Evolutionary conservation across 2,888 invertebrate species (phyloP).

Genomic region (Xestoiulus laeticollis): DNA sequence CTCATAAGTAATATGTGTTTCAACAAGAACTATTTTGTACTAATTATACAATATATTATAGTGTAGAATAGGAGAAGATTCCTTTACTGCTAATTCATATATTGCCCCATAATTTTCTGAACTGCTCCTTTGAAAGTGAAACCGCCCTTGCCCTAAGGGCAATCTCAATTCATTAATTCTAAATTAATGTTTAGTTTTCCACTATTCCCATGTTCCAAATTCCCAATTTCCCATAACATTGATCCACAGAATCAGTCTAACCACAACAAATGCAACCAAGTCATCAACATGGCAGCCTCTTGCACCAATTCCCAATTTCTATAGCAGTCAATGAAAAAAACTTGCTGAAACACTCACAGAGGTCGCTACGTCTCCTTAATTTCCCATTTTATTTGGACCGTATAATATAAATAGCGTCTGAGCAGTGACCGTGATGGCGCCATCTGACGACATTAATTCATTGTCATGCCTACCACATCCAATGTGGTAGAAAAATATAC

Average conservation of each 20-base stretch:
- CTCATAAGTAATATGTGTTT: too few relatives aligned
- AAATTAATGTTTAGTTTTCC: not conserved
- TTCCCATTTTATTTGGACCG: not conserved
- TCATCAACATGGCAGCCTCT: not conserved
- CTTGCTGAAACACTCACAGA: not conserved
- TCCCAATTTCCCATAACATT: not conserved
- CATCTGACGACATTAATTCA: not conserved
- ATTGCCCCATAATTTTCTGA: not conserved
- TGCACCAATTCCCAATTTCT: not conserved
- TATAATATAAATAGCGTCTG: not conserved
- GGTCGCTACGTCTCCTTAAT: not conserved
- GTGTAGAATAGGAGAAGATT: not conserved
- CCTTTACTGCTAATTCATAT: not conserved
- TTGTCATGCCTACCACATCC: not conserved
- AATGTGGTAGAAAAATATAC: not conserved
- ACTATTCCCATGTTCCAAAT: not conserved
- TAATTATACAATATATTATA: too few relatives aligned
- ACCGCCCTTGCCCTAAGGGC: not conserved
- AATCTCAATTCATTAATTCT: not conserved
- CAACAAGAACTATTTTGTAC: too few relatives aligned
- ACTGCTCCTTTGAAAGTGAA: not conserved
- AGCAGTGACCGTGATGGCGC: not conserved
- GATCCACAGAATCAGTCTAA: not conserved
- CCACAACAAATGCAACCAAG: not conserved
- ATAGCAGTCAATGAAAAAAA: not conserved